Evolutionary conservation across 2,797 vertebrate genomes (phyloP), one percentile per base, ranked within the genome.

Genomic region (Schizopygopsis malacanthus): DNA sequence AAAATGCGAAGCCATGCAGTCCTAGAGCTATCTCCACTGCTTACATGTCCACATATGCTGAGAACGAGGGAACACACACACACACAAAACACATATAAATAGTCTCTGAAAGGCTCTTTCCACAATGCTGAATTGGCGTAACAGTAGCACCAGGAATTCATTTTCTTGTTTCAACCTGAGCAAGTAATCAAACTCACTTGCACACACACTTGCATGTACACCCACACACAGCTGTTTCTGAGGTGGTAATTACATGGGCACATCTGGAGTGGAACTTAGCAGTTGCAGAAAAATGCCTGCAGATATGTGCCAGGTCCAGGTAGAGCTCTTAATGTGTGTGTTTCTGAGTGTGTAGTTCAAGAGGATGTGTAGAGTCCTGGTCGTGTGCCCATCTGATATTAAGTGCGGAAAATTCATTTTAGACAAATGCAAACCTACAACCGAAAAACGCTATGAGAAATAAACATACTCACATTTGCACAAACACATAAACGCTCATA

Each of bases 201-300:
- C n/a, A 16, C 72, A 25, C 25, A 85, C 61, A 73, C 82, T 70
- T 47, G 15, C 41, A 84, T 10, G n/a, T 52, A 70, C 69, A 83
- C 80, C 37, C 37, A 72, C 65, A 81, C 45, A 50, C 84, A 89
- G 87, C 79, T 86, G 84, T 86, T 88, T 87, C 45, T 63, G 25
- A 50, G 87, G 73, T 80, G 77, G 79, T 89, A 90, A 89, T 90
- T 82, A 78, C 78, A 86, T n/a, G 41, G 54, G 72, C 85, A 90
- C 89, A 90, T 89, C 89, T 90, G 89, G 87, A 86, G 80, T 79
- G 59, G 52, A 80, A 82, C 81, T 81, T 78, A 76, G 75, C 70
- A 76, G 77, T 56, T 43, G 81, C 69, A 59, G 47, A 79, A 77
- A 76, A 76, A 56, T 63, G 84, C 70, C 83, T 77, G 45, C 15